Evolutionary conservation across 2,797 vertebrate genomes (phyloP).

Genomic region (Eleutherodactylus coqui): DNA sequence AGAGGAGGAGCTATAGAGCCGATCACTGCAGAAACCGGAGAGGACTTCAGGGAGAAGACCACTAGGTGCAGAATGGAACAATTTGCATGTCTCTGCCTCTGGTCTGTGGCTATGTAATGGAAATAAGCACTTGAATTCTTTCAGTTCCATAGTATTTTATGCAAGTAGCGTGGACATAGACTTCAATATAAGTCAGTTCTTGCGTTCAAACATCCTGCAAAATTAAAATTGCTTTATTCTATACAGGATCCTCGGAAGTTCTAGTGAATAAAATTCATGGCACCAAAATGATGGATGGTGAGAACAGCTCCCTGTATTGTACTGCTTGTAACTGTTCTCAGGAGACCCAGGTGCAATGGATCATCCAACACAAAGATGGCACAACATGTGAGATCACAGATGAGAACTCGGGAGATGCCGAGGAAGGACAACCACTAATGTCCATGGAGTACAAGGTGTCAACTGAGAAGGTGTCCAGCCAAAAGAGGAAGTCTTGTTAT

Average conservation of each 20-base stretch:
- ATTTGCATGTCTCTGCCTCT: background rate
- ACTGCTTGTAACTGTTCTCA: background rate
- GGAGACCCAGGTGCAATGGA: constrained; percentile 17
- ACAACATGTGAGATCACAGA: constrained; percentile 26
- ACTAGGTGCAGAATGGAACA: background rate
- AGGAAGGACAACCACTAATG: constrained; percentile 48
- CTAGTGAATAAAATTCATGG: constrained; percentile 13
- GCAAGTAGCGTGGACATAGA: background rate
- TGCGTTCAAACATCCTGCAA: background rate
- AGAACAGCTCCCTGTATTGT: constrained; percentile 36
- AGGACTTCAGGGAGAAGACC: too few species aligned
- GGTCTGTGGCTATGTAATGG: background rate
- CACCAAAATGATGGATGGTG: constrained; percentile 20
- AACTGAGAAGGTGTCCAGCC: background rate
- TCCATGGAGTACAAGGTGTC: constrained; percentile 27
- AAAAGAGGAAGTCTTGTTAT: background rate
- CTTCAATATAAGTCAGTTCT: background rate
- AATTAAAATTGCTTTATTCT: background rate
- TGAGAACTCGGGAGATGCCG: background rate
- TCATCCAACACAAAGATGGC: constrained; percentile 17
- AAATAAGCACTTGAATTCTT: too few species aligned
- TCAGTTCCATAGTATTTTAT: too few species aligned
- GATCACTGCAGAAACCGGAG: too few species aligned
- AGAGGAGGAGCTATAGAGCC: too few species aligned
- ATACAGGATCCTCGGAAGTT: background rate